A percentile compares a stretch with the other conserved stretches of the same genome.
These are phyloP conservation scores for Tricholaema leucomelas DNA, from an alignment of 2,113 vertebrate species.

Conservation along the genomic window DNA sequence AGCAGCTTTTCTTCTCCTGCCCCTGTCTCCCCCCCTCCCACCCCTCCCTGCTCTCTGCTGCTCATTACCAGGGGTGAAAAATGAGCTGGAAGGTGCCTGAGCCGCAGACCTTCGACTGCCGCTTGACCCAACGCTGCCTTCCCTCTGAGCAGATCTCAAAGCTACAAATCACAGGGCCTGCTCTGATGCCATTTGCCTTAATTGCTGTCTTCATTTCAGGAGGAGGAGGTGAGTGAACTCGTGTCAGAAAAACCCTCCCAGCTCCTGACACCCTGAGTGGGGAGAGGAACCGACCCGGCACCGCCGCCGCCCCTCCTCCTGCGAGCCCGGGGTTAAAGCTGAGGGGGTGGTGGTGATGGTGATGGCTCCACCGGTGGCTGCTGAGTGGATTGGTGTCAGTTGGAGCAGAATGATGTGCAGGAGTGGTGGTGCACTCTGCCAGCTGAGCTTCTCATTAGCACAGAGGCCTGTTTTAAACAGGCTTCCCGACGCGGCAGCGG, in stretches of 20 bases:
- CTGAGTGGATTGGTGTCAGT: conserved; percentile 30
- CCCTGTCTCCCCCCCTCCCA: background rate
- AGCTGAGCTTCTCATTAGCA: conserved; percentile 37
- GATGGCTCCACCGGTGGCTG: background rate
- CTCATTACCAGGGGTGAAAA: conserved; percentile 7
- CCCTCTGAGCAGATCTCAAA: background rate
- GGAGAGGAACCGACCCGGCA: background rate
- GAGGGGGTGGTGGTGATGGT: background rate
- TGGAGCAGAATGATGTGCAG: conserved; percentile 20
- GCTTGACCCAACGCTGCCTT: background rate
- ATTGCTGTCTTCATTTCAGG: background rate
- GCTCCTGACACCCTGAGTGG: background rate
- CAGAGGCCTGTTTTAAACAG: background rate
- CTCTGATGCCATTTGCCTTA: background rate
- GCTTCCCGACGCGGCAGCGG: background rate
- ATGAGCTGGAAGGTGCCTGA: background rate
- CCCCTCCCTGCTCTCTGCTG: background rate
- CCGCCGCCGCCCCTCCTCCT: too few species aligned
- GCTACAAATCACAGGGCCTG: background rate
- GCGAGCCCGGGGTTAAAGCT: background rate
- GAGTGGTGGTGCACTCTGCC: background rate
- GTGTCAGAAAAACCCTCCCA: background rate
- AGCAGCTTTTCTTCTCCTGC: background rate
- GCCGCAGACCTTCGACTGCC: background rate
- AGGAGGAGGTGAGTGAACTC: background rate